Base-by-base conservation (phyloP, 2,888 invertebrate genomes). In the Rapana venosa region DNA sequence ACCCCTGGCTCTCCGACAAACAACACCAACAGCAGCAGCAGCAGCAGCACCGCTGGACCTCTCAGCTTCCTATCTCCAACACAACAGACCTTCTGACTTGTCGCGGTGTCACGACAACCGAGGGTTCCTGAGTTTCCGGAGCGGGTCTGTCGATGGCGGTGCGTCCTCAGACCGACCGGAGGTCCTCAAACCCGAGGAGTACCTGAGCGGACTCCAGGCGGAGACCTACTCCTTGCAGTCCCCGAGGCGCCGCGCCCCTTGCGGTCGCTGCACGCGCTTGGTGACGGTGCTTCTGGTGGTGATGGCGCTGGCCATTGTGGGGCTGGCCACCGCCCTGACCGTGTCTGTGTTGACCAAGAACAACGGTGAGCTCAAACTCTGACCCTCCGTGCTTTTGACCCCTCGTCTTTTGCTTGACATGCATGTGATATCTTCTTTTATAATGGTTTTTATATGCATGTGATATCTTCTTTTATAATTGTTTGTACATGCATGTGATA, bases 221-320 rank as follows among this genome's bases (percentile, higher is more conserved):
- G 87, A 87, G 74, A 20, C 74, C 1, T 87, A 87, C n/a, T 70
- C 87, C 35, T 2, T 61, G 17, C 20, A 47, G 87, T 58, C 47
- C n/a, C 35, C 66, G 35, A 35, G 61, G 1, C 32, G 61, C n/a
- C 79, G 17, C 6, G 66, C 83, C 13, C 66, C 61, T 26, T 89
- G 89, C 47, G 89, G 85, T 0, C 70, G 56, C 13, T 70, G 74
- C 74, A 74, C 85, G 77, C 84, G 70, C 47, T 8, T 56, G 26
- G 85, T 89, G 84, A 89, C 89, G 47, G 56, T 61, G 61, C 17
- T 85, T 11, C 83, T 89, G 36, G 89, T 89, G 74, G 35, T 89
- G 22, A 89, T 89, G 89, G 77, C 47, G 15, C 56, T 89, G 36
- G 89, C 85, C n/a, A 89, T 89, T 32, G 85, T 89, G 66, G 89